Evolutionary conservation across 2,888 invertebrate genomes (phyloP).

Genomic region (Lasioglossum pauxillum): DNA sequence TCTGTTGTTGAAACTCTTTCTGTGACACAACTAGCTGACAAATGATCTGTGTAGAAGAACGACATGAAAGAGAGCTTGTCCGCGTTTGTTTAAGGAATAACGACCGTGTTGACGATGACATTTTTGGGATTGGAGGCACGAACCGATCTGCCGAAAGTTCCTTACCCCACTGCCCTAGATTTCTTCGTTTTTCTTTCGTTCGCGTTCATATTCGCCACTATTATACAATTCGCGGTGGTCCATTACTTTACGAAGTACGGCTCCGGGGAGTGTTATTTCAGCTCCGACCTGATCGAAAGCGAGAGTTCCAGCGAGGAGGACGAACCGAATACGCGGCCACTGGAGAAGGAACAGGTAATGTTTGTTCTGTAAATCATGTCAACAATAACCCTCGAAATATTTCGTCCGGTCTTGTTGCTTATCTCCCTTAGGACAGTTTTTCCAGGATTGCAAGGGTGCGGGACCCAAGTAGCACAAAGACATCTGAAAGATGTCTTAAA

Average conservation of each 20-base stretch:
- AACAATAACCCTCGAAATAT: not conserved
- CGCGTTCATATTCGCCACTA: constrained; percentile 92
- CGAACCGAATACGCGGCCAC: constrained; percentile 63
- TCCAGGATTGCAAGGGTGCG: no score
- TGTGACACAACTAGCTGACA: not conserved
- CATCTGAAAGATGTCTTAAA: no score
- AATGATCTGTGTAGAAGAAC: not conserved
- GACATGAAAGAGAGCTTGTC: not conserved
- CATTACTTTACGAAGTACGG: constrained; percentile 95
- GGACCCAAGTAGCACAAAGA: no score
- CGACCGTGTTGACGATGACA: constrained; percentile 94
- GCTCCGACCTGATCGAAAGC: constrained; percentile 87
- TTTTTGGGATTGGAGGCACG: constrained; percentile 92
- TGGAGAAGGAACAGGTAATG: constrained; percentile 71
- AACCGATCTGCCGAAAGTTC: constrained; percentile 93
- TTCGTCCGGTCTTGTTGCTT: no score
- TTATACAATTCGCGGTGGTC: constrained; percentile 93
- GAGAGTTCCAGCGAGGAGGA: constrained; percentile 87
- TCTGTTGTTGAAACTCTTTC: not conserved
- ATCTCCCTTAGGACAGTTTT: no score
- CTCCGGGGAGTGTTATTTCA: constrained; percentile 91
- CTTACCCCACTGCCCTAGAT: constrained; percentile 94
- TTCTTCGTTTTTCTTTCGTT: constrained; percentile 93
- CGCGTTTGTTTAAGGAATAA: constrained; percentile 87
- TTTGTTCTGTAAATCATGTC: not conserved